phyloP scores from a whole-genome alignment of 2,888 invertebrate genomes.

The Gerosis bhagava region DNA sequence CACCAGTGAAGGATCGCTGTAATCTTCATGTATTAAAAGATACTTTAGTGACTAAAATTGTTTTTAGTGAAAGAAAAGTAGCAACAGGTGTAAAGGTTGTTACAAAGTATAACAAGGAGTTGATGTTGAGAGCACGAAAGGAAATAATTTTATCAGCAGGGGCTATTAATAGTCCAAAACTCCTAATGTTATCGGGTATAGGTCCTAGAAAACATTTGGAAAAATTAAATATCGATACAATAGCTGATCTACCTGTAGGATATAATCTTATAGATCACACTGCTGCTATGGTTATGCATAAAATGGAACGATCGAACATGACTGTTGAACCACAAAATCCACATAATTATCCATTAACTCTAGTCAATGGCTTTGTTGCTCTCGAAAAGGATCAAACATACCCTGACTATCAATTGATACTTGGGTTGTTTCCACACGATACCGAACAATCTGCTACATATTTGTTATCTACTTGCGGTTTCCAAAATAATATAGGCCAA shows the following conservation, averaged over 20 bases:
- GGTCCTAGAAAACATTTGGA: not conserved
- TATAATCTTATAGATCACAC: not conserved
- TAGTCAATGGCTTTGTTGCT: not conserved
- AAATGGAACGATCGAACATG: not conserved
- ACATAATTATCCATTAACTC: not conserved
- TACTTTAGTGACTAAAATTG: not conserved
- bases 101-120: not conserved
- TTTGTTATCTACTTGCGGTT: not conserved
- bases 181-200: not conserved
- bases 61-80: not conserved
- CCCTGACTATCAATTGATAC: not conserved
- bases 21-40: not conserved
- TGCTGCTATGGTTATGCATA: not conserved
- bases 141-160: not conserved
- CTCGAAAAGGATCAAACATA: not conserved
- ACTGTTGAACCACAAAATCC: not conserved
- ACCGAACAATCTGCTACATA: no score
- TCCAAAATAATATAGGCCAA: constrained; percentile 33
- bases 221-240: not conserved
- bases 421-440: not conserved
- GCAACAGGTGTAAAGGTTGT: not conserved
- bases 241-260: not conserved
- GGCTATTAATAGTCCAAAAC: not conserved
- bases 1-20: not conserved
- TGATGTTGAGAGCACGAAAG: not conserved